phyloP scores from a whole-genome alignment of 2,888 invertebrate genomes.

The Ypsolopha scabrella region DNA sequence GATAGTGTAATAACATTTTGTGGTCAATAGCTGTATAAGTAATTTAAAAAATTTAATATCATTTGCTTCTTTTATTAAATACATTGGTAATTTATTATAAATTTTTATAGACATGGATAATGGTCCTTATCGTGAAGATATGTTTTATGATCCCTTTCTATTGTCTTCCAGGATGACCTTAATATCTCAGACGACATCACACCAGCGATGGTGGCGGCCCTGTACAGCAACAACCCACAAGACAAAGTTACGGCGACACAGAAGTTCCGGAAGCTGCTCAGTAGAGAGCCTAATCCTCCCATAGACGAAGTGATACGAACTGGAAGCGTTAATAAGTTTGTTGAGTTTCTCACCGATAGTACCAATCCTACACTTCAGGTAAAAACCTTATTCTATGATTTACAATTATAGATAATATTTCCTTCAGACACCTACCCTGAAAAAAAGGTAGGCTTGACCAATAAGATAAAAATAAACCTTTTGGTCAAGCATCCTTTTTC shows the following conservation, averaged over 20 bases:
- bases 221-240: conserved; percentile 81
- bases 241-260: conserved; percentile 90
- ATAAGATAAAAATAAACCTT: no score
- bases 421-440: background rate
- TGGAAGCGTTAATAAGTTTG: conserved; percentile 95
- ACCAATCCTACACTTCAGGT: conserved; percentile 90
- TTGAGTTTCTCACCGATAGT: conserved; percentile 87
- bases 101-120: no score
- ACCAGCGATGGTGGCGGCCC: conserved; percentile 85
- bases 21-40: no score
- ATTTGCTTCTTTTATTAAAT: no score
- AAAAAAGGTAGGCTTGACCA: no score
- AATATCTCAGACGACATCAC: conserved; percentile 73
- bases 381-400: conserved; percentile 12
- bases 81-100: no score
- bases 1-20: no score
- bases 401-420: background rate
- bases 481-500: no score
- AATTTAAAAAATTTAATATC: no score
- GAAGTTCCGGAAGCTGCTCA: conserved; percentile 92
- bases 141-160: conserved; percentile 9
- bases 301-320: conserved; percentile 96
- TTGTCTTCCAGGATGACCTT: conserved; percentile 55
- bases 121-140: background rate
- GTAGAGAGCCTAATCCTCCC: conserved; percentile 96